A percentile compares a stretch with the other conserved stretches of the same genome.
These are phyloP conservation scores for Clitarchus hookeri DNA, from an alignment of 2,888 invertebrate species.

Conservation along the genomic window DNA sequence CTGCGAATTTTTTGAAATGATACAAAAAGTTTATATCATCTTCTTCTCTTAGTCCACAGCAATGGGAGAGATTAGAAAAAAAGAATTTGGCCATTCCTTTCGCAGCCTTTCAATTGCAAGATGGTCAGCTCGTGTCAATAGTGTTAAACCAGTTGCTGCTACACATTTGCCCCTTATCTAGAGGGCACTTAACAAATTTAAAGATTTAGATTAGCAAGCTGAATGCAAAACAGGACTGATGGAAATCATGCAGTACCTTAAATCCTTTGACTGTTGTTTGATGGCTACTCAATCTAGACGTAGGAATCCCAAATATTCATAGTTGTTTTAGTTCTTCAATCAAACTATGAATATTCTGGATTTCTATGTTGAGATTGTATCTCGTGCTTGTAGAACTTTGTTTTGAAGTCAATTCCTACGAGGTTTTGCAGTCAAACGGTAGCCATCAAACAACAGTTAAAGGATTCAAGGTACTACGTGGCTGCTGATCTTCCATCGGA, in stretches of 20 bases:
- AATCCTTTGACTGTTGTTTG: background rate
- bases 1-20: slow-evolving; percentile 19
- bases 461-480: too few species aligned
- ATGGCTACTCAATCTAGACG: too few species aligned
- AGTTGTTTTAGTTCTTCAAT: background rate
- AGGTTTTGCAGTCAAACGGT: too few species aligned
- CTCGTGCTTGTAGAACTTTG: too few species aligned
- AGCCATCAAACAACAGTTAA: too few species aligned
- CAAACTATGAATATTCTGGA: too few species aligned
- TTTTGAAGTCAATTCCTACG: too few species aligned
- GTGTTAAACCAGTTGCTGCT: background rate
- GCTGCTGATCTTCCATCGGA: too few species aligned
- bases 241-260: background rate
- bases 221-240: background rate
- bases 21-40: slow-evolving; percentile 17
- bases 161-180: background rate
- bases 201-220: background rate
- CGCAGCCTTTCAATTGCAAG: background rate
- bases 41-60: background rate
- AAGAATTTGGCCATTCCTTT: background rate
- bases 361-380: too few species aligned
- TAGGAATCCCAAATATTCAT: too few species aligned
- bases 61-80: background rate
- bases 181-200: background rate
- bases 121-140: background rate